Base-by-base conservation (phyloP, 2,888 invertebrate genomes). In the Actias luna region DNA sequence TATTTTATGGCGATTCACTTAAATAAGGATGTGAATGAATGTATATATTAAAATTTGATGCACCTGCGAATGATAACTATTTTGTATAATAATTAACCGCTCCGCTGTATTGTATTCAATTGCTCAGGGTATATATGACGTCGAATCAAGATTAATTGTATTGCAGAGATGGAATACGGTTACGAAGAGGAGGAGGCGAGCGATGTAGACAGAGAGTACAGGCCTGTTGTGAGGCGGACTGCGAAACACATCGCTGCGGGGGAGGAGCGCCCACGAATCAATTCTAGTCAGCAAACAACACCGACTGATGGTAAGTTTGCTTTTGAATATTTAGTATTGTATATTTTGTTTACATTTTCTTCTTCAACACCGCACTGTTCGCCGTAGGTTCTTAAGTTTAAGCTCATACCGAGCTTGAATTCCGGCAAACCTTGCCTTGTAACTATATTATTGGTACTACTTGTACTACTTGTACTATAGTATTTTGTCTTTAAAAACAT, bases 181-280 rank as follows among this genome's bases (percentile, higher is more conserved):
- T 92, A 89, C 65, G 91, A 91, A 65, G 92, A 91, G 14, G 91
- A 91, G 36, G 91, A 91, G 61, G 70, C 72, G 5, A 89, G 89
- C 64, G 91, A 91, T 42, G 86, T 76, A 2, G 90, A 89, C 60
- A 78, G 84, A 0, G 90, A 87, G 64, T 67, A 88, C 57, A 81
- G 93, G 80, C 85, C 89, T 67, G 76, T 93, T 75, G 76, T 78
- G 70, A 91, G 94, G 68, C 78, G 94, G 64, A 90, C 91, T 0
- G 94, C 93, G 66, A 94, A 94, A 74, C 94, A 94, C 80, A 94
- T 94, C 65, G 94, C 94, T 2, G 94, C 94, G 18, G 94, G 94
- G 0, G 94, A 94, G 75, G 94, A 94, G 76, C 83, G 94, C 22
- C 94, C 94, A 3, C 89, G 94, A 66, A 94, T 82, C 66, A 93